Conservation (phyloP, 2,113 vertebrate genomes). For the Daboia siamensis region DNA sequence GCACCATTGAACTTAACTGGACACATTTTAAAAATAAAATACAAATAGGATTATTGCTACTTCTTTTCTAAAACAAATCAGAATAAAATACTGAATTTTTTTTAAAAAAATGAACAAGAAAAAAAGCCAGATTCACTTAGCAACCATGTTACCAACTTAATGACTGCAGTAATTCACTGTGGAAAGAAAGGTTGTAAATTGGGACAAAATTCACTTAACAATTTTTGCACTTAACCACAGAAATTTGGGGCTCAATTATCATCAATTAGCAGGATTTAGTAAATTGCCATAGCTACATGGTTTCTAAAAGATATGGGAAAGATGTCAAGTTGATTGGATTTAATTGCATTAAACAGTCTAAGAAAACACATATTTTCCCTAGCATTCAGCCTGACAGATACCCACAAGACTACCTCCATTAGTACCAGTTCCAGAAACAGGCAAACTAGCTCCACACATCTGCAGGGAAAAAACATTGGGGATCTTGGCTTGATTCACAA, state of each 20-base stretch:
- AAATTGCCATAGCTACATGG: not conserved
- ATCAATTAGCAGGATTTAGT: not conserved
- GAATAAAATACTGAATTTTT: not conserved
- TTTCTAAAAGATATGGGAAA: not conserved
- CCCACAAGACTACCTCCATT: slow-evolving; percentile 93
- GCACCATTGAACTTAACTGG: not conserved
- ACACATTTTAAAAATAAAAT: not conserved
- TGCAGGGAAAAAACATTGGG: slow-evolving; percentile 93
- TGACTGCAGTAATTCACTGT: too few relatives aligned
- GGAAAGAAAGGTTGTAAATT: too few relatives aligned
- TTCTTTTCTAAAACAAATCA: not conserved
- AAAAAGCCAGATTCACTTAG: too few relatives aligned
- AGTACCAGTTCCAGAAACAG: slow-evolving; percentile 71
- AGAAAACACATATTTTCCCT: slow-evolving; percentile 52
- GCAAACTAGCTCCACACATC: slow-evolving; percentile 90
- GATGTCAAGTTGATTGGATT: not conserved
- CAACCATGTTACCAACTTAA: too few relatives aligned
- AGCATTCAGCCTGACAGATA: slow-evolving; percentile 67
- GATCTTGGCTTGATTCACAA: slow-evolving; percentile 84
- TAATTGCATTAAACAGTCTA: slow-evolving; percentile 9
- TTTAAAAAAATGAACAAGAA: not conserved
- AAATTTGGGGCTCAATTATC: not conserved
- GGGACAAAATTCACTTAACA: too few relatives aligned
- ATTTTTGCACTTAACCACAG: too few relatives aligned
- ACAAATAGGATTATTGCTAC: not conserved